Evolutionary conservation across 2,888 invertebrate species (phyloP).

Genomic region (Nomada ferruginata): DNA sequence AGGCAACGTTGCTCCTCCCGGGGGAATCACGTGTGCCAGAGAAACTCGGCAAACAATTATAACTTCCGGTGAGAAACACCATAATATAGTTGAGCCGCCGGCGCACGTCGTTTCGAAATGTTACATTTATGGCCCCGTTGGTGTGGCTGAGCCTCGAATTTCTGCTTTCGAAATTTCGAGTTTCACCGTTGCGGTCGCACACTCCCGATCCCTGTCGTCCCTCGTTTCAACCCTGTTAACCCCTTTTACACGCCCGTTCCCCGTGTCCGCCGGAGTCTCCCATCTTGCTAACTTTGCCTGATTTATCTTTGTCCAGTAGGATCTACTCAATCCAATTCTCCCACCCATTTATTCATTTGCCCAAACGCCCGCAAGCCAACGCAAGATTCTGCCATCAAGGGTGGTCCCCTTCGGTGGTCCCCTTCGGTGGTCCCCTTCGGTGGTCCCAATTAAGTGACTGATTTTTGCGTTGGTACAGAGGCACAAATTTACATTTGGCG

Average conservation of each 20-base stretch:
- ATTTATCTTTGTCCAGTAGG: slow-evolving; percentile 55
- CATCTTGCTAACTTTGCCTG: slow-evolving; percentile 52
- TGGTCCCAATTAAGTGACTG: too few relatives aligned
- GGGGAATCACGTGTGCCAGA: slow-evolving; percentile 65
- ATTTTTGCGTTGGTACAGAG: too few relatives aligned
- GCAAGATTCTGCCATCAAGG: not conserved
- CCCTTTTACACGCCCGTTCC: not conserved
- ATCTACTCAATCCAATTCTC: slow-evolving; percentile 45
- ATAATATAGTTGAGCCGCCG: slow-evolving; percentile 51
- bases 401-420: not conserved
- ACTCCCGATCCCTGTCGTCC: slow-evolving; percentile 41
- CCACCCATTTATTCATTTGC: slow-evolving; percentile 43
- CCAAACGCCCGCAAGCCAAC: slow-evolving; percentile 1
- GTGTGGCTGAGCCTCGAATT: slow-evolving; percentile 65
- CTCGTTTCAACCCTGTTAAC: slow-evolving; percentile 5
- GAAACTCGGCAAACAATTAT: slow-evolving; percentile 79
- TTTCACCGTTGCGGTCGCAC: slow-evolving; percentile 61
- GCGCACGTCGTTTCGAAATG: slow-evolving; percentile 67
- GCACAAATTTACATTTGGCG: not conserved
- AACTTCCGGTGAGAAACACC: slow-evolving; percentile 73
- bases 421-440: not conserved
- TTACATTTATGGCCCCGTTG: slow-evolving; percentile 75
- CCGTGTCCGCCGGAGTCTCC: slow-evolving; percentile 36
- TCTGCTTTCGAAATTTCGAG: slow-evolving; percentile 61
- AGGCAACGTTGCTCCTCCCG: slow-evolving; percentile 54